Conservation (phyloP, 2,797 vertebrate species). For the Naso thynnoides region DNA sequence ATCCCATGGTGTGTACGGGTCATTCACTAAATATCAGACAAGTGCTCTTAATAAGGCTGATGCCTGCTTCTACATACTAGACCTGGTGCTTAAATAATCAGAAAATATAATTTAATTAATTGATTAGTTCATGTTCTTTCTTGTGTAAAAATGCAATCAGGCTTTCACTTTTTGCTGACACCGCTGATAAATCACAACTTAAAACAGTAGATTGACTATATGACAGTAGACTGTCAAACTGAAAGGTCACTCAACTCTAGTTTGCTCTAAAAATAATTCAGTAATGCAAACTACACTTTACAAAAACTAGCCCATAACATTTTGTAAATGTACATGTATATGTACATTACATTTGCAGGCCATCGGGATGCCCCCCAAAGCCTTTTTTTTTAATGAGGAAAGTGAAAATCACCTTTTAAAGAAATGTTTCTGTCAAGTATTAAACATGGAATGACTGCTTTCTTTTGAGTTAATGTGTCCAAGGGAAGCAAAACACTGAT, state of each 20-base stretch:
- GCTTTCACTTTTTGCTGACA: background rate
- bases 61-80: background rate
- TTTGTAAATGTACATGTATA: background rate
- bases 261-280: background rate
- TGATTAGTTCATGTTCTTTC: background rate
- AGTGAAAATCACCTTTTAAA: background rate
- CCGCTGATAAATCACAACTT: background rate
- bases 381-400: background rate
- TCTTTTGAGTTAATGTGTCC: slow-evolving; percentile 17
- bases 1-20: background rate
- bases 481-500: slow-evolving; percentile 10
- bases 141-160: slow-evolving; percentile 4
- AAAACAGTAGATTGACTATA: background rate
- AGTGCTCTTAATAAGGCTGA: background rate
- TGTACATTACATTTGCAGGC: background rate
- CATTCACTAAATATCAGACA: slow-evolving; percentile 1
- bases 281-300: background rate
- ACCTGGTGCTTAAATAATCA: background rate
- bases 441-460: background rate
- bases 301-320: background rate
- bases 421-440: slow-evolving; percentile 5
- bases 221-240: background rate
- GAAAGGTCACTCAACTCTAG: background rate
- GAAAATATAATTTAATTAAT: background rate
- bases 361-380: background rate